Evolutionary conservation across 2,888 invertebrate species (phyloP).

Genomic region (Hirtodrosophila alboralis): DNA sequence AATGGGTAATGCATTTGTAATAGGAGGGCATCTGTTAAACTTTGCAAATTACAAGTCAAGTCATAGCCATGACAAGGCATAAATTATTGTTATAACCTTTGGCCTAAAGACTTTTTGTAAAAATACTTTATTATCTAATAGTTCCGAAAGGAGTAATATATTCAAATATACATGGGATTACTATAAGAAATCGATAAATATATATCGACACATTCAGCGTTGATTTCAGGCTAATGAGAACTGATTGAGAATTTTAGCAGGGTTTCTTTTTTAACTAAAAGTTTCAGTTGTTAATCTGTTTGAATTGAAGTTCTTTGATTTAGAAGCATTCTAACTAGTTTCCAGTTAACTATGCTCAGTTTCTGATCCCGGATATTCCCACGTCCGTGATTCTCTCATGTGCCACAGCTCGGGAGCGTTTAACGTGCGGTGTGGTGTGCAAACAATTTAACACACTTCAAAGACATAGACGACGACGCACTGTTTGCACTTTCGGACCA

Average conservation of each 20-base stretch:
- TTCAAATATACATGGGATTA: no score
- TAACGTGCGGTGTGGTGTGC: conserved; percentile 55
- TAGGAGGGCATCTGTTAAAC: conserved; percentile 31
- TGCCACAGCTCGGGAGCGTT: conserved; percentile 22
- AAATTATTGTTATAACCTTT: conserved; percentile 20
- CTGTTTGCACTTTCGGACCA: conserved; percentile 32
- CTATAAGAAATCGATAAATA: no score
- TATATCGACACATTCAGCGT: no score
- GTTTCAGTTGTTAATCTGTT: no score
- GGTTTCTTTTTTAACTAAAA: no score
- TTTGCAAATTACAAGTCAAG: conserved; percentile 37
- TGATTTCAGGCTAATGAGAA: no score
- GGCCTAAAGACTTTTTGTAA: neutral
- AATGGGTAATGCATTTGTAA: conserved; percentile 28
- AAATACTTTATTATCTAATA: no score
- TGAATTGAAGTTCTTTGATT: no score
- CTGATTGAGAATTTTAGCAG: no score
- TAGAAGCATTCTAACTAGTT: no score
- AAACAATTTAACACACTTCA: conserved; percentile 71
- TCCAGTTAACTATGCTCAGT: no score
- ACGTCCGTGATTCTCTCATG: conserved; percentile 47
- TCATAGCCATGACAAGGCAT: conserved; percentile 21
- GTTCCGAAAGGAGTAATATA: no score
- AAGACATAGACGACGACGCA: conserved; percentile 20
- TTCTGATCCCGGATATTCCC: conserved; percentile 34